Percentiles rank a stretch among this genome's conserved stretches.
These are phyloP conservation scores for Geotrypetes seraphini DNA, from an alignment of 2,797 vertebrate species.

Conservation along the genomic window DNA sequence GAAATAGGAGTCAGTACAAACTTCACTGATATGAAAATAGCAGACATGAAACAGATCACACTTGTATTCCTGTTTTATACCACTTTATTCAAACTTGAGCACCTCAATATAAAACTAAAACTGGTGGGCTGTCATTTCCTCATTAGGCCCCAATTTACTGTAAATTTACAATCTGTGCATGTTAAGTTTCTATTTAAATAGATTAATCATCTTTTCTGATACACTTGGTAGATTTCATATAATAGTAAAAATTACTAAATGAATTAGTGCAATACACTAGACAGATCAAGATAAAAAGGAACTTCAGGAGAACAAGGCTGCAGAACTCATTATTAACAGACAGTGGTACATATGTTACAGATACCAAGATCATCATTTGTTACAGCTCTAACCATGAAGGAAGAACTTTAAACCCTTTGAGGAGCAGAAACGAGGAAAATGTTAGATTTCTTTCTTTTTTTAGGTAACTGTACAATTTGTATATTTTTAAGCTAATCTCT, in stretches of 20 bases:
- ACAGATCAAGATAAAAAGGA: slow-evolving; percentile 71
- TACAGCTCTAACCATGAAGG: slow-evolving; percentile 67
- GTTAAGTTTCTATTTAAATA: slow-evolving; percentile 59
- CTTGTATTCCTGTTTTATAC: slow-evolving; percentile 49
- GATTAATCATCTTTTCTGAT: slow-evolving; percentile 56
- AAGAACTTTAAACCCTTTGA: slow-evolving; percentile 59
- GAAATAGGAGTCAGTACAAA: neutral
- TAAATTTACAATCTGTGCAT: slow-evolving; percentile 51
- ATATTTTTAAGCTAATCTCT: slow-evolving; percentile 72
- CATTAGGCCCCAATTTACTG: slow-evolving; percentile 53
- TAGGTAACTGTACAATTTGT: slow-evolving; percentile 86
- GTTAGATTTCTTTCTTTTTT: slow-evolving; percentile 57
- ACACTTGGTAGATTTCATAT: slow-evolving; percentile 60
- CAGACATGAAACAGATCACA: slow-evolving; percentile 3
- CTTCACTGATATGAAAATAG: slow-evolving; percentile 10
- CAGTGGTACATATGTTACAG: slow-evolving; percentile 59
- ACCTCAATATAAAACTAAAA: slow-evolving; percentile 65
- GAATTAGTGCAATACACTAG: slow-evolving; percentile 82
- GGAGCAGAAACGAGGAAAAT: slow-evolving; percentile 38
- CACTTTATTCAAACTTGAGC: slow-evolving; percentile 70
- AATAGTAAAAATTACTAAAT: slow-evolving; percentile 73
- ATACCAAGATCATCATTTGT: slow-evolving; percentile 71
- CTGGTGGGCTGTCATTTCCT: slow-evolving; percentile 52
- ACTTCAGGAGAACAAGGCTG: slow-evolving; percentile 57
- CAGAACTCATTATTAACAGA: slow-evolving; percentile 53